Evolutionary conservation across 2,113 vertebrate species (phyloP), one percentile per base, ranked within the genome.

Genomic region (Salvelinus sp.): DNA sequence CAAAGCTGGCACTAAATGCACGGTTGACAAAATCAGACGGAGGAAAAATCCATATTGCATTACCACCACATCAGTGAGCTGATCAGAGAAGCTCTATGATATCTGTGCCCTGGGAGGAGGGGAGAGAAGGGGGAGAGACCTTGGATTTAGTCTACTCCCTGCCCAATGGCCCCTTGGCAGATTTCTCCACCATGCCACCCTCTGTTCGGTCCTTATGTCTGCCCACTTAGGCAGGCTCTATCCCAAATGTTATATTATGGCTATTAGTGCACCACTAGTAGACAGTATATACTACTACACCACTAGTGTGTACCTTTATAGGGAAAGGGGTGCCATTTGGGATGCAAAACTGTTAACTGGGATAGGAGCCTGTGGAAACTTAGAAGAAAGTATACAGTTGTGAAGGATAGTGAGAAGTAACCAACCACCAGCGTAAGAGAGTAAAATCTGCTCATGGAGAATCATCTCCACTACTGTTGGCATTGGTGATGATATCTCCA

Each of bases 21-120:
- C 4, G 28, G 63, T 72, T 82, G 71, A 88, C 67, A 82, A 67
- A 67, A 76, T 74, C 69, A 80, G 76, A 6, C 73, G 66, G 72
- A 83, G 67, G 70, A 79, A 79, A 83, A 86, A 88, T 89, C 88
- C 70, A 89, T 89, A 87, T 20, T 73, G 48, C 62, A 86, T 84
- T 85, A 86, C 54, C 28, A 74, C 4, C 79, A 77, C 79, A 85
- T 86, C 81, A 86, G 60, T 76, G 79, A 80, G 64, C 71, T 70
- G 75, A 82, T 85, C 71, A 80, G 30, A 3, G 16, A 54, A 9
- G 3, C 14, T 50, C 22, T 23, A 38, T 18, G 6, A 25, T 54
- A n/a, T 14, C 28, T 23, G 10, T 73, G 79, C 25, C 23, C 16
- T 67, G 64, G 5, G 48, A 30, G 20, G 44, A 68, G 63, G 50